Evolutionary conservation across 2,797 vertebrate species (phyloP), one percentile per base, ranked within the genome.

Genomic region (Myripristis jacobus): DNA sequence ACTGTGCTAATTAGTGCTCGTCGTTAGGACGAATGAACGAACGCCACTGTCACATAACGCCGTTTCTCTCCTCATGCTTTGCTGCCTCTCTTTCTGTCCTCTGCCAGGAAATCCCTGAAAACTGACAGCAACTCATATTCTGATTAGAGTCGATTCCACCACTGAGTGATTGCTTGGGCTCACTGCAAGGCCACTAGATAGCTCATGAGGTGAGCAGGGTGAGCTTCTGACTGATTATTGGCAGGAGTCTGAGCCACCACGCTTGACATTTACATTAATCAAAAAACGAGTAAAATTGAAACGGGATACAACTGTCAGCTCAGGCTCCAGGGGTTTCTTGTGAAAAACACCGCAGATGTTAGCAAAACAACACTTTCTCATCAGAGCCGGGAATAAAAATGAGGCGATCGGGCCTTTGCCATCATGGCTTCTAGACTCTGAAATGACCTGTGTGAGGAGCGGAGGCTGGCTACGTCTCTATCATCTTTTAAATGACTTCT

Each of bases 1-100:
- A 77, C 85, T 83, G 81, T 80, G 87, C 90, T 92, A 92, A 93
- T 93, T 93, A 92, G 85, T 75, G 57, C 72, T 77, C 79, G 77
- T 87, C 88, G 88, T 92, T 90, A 88, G 91, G 69, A 87, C 86
- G 81, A 88, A 87, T 79, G 87, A 87, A 87, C 78, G 75, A 60
- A 76, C 70, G 68, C 64, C 58, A 58, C 69, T 71, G 72, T 56
- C 60, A 73, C 53, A 25, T 73, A 71, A 68, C 83, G 79, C 70
- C 80, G 64, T 79, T 80, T 73, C 70, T 44, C n/a, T 50, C 77
- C 78, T 77, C 66, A 77, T 83, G 84, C 79, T 74, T 24, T 0
- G 47, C 74, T 85, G 78, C 50, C 78, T 66, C 70, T 25, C 29
- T 48, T 65, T 16, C 21, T n/a, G n/a, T 41, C 6, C n/a, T 18